Evolutionary conservation across 2,113 vertebrate species (phyloP), one percentile per base, ranked within the genome.

Genomic region (Kryptolebias marmoratus): DNA sequence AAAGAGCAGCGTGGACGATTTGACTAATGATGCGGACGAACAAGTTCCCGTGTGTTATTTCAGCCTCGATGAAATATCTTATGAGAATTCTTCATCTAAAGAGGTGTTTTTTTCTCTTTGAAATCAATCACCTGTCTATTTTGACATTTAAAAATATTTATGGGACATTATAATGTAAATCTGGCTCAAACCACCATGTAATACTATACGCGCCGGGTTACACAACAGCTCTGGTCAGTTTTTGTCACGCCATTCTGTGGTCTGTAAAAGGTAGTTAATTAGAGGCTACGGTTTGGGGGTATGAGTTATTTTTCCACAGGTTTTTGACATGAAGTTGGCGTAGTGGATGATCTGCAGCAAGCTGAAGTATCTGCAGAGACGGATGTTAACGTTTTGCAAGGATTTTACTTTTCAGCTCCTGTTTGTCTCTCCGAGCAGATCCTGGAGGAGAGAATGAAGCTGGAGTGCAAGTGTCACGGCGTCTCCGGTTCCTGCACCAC

Each of bases 401-500:
- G 58, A 60, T 12, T n/a, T 9, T 50, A 62, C 5, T 27, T 47
- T 62, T 16, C 44, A 47, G 13, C 62, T 67, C 6, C 1, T 39
- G 58, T 60, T 3, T 14, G 4, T 59, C 7, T 57, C 71, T 18
- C n/a, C 58, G 81, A 39, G 75, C 85, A 93, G 98, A 95, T 98
- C 61, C 94, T 99, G 0, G 95, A 99, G 82, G 97, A 97, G 73
- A 92, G 94, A 72, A 99, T 98, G 96, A 98, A 97, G 89, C 71
- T 99, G 88, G 98, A 99, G 88, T 99, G 98, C 81, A 99, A 99
- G 83, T 99, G 98, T 18, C 98, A 99, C 0, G 98, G 98, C 0
- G 97, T 99, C 74, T 99, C 98, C 0, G 98, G 98, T 36, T 99
- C 97, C 49, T 99, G 98, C 65, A 99, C 98, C 80, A 98, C 97